A percentile compares a stretch with the other conserved stretches of the same genome.
Conservation (phyloP, 1,140 invertebrate genomes). For the Hormaphis cornu region DNA sequence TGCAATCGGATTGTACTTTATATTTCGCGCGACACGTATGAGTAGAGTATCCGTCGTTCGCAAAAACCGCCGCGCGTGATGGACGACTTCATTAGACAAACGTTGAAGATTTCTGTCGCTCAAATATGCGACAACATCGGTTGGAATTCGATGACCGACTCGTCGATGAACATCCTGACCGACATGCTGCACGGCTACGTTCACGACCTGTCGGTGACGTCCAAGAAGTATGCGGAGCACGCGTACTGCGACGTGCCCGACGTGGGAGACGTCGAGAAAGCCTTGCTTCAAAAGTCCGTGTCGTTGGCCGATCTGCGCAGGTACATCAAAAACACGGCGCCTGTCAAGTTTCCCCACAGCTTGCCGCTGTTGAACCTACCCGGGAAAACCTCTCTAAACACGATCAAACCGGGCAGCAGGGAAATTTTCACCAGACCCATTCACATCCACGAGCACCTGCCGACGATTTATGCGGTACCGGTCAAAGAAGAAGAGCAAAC, state of each 20-base stretch:
- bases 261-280: slow-evolving; percentile 75
- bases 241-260: slow-evolving; percentile 73
- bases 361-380: slow-evolving; percentile 63
- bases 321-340: slow-evolving; percentile 78
- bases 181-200: slow-evolving; percentile 80
- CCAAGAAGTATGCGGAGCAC: slow-evolving; percentile 74
- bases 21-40: background rate
- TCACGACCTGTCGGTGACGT: slow-evolving; percentile 58
- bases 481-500: background rate
- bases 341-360: slow-evolving; percentile 54
- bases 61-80: background rate
- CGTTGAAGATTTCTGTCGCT: slow-evolving; percentile 64
- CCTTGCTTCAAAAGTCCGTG: slow-evolving; percentile 77
- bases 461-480: slow-evolving; percentile 69
- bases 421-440: slow-evolving; percentile 84
- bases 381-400: slow-evolving; percentile 64
- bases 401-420: slow-evolving; percentile 84
- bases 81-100: slow-evolving; percentile 44
- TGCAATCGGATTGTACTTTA: background rate
- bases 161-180: slow-evolving; percentile 75
- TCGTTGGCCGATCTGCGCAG: slow-evolving; percentile 72
- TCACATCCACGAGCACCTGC: slow-evolving; percentile 84
- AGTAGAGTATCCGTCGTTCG: background rate
- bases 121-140: slow-evolving; percentile 73
- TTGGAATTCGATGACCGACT: slow-evolving; percentile 78